phyloP scores from a whole-genome alignment of 92 coral and sea anemone genomes.

The Zoanthus solanderi region DNA sequence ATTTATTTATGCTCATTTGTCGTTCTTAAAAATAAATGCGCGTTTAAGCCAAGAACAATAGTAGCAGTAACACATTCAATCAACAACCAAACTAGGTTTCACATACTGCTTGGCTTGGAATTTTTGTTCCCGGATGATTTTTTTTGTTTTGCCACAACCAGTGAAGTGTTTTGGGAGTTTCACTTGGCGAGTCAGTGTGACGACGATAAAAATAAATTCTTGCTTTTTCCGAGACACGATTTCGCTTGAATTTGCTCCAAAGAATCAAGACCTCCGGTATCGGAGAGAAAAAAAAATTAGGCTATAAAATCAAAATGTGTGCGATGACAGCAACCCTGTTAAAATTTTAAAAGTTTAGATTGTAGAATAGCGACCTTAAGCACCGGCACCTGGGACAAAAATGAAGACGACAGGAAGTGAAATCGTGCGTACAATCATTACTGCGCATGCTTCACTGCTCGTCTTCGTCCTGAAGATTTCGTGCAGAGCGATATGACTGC shows the following conservation, averaged over 20 bases:
- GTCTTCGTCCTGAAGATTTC: conserved; percentile 45
- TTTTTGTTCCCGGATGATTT: background rate
- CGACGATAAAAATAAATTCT: background rate
- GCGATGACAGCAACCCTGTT: too few species aligned
- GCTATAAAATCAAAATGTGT: background rate
- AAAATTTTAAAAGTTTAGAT: background rate
- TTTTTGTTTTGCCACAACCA: background rate
- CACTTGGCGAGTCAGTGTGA: background rate
- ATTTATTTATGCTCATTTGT: too few species aligned
- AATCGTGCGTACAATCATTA: conserved; percentile 43
- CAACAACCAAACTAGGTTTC: background rate
- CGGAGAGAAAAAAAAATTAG: background rate
- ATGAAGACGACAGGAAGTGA: conserved; percentile 22
- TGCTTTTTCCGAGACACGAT: background rate
- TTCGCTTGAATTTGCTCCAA: background rate
- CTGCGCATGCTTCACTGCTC: conserved; percentile 49
- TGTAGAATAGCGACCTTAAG: conserved; percentile 16
- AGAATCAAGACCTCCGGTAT: background rate
- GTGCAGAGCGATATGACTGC: conserved; percentile 30
- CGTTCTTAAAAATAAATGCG: too few species aligned
- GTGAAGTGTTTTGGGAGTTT: background rate
- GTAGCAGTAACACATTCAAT: background rate
- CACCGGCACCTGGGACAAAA: conserved; percentile 13
- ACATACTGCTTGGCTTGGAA: background rate
- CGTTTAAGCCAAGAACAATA: too few species aligned